Conservation (phyloP, 2,113 vertebrate genomes). For the Phrynosoma blainvillii region DNA sequence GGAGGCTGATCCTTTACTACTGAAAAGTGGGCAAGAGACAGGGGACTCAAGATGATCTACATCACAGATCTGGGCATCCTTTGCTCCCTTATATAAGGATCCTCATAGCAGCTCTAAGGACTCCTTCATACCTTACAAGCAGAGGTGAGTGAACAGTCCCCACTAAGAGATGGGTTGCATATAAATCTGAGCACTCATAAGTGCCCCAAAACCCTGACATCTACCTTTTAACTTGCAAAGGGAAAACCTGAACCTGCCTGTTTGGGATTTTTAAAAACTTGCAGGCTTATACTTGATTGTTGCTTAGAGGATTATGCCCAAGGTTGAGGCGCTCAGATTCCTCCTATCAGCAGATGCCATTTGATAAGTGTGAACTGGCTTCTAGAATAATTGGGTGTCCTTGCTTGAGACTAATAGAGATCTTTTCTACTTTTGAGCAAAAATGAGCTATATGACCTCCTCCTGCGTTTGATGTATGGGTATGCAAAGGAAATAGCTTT, state of each 20-base stretch:
- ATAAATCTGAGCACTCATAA: neutral
- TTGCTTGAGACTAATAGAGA: neutral
- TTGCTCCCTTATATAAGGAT: neutral
- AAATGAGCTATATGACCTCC: no score
- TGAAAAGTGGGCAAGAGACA: neutral
- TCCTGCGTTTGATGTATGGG: neutral
- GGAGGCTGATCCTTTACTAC: neutral
- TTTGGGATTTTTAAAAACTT: neutral
- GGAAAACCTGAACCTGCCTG: neutral
- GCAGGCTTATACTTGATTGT: neutral
- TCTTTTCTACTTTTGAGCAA: neutral
- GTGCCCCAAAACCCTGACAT: neutral
- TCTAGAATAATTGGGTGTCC: neutral
- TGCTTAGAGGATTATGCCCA: neutral
- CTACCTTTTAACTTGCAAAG: no score
- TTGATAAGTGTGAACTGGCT: neutral
- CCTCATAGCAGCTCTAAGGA: neutral
- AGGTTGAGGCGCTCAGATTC: neutral
- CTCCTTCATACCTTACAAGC: neutral
- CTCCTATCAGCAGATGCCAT: neutral
- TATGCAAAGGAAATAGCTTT: neutral
- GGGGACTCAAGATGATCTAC: neutral
- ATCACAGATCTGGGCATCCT: neutral
- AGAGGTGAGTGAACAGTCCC: neutral
- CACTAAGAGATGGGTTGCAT: no score